Base-by-base conservation (phyloP, 1,140 invertebrate species). In the Cydia fagiglandana region DNA sequence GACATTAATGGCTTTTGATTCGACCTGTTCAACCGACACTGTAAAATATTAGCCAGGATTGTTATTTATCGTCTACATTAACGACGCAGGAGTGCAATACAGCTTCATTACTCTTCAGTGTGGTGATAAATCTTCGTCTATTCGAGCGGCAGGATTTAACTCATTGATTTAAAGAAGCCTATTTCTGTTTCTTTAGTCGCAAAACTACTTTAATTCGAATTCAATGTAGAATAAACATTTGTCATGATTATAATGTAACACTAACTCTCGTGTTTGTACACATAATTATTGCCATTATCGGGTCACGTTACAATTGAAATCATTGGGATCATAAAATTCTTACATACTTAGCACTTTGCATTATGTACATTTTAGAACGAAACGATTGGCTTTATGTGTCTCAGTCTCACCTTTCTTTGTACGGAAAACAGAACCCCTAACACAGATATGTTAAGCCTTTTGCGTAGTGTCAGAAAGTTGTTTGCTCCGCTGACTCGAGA, bases 61-160 rank as follows among this genome's bases (percentile, higher is more conserved):
- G 74, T 47, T 75, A 64, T 75, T 75, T 75, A 75, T 75, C 13
- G 74, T 64, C 24, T 56, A 41, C 56, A 75, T 56, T 61, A 64
- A 61, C 56, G 74, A 13, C 30, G 3, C 56, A 75, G 74, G 50
- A 75, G 74, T 64, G 61, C 74, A 64, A 75, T 75, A 47, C 61
- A 64, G 30, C 74, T 75, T 75, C 74, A 75, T 75, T 75, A 75
- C 30, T 17, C 45, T 53, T 17, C 45, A 50, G 73, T 24, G 38
- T 5, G 34, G 34, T 41, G 50, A 64, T 75, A 75, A 75, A 75
- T 75, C 74, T 75, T 75, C 56, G 64, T 75, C 50, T 0, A 34
- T 70, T 38, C 34, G 66, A 45, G 34, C 66, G 64, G 13, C 28
- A 13, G 13, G n/a, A 9, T 61, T 17, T 50, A 34, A 74, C 47